These are phyloP conservation scores for Eumaeus atala DNA, from an alignment of 1,140 invertebrate genomes.

Conservation along the genomic window DNA sequence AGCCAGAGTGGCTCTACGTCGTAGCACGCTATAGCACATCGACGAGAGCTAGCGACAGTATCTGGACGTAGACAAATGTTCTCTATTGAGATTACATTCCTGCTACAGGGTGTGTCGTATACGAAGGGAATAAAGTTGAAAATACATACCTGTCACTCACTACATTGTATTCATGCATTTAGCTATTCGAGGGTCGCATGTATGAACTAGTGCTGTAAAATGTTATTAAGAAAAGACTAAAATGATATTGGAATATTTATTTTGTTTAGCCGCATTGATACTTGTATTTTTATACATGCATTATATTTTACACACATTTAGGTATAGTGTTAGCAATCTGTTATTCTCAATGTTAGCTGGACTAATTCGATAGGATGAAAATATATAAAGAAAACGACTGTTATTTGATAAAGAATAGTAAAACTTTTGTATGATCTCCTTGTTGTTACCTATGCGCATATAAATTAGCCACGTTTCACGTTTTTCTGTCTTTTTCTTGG, in stretches of 20 bases:
- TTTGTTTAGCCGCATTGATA: neutral
- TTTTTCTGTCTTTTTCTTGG: no score
- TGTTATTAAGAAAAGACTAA: neutral
- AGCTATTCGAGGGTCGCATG: neutral
- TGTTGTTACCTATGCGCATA: no score
- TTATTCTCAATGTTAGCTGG: no score
- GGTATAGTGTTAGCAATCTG: no score
- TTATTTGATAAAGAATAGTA: no score
- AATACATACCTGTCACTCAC: neutral
- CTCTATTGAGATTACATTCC: slow-evolving; percentile 16
- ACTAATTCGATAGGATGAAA: no score
- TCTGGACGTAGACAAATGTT: slow-evolving; percentile 19
- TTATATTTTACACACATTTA: no score
- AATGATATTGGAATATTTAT: slow-evolving; percentile 1
- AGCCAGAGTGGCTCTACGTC: neutral
- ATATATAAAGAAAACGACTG: no score
- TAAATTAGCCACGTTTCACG: no score
- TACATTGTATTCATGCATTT: slow-evolving; percentile 2
- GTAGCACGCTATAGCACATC: neutral
- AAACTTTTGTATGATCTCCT: no score
- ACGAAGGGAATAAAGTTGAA: neutral
- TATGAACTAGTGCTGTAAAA: neutral
- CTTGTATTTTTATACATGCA: neutral
- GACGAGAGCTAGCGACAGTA: slow-evolving; percentile 11
- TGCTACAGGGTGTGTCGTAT: neutral